A percentile compares a stretch with the other conserved stretches of the same genome.
Conservation (phyloP, 2,797 vertebrate genomes). For the Acipenser oxyrinchus region DNA sequence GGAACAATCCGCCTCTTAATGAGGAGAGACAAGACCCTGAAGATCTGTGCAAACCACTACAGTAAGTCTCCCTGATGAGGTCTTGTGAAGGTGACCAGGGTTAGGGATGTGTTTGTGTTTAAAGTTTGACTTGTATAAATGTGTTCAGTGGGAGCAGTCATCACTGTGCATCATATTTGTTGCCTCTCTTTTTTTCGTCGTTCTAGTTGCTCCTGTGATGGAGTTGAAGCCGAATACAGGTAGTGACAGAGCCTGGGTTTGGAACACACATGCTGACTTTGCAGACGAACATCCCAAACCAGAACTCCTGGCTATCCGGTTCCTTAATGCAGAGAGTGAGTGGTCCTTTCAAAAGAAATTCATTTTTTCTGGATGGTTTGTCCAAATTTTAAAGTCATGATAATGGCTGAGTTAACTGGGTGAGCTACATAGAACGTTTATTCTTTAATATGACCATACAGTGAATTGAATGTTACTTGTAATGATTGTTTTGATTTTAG, state of each 20-base stretch:
- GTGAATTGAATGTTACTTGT: not conserved
- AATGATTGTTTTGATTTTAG: not conserved
- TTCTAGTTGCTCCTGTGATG: slow-evolving; percentile 81
- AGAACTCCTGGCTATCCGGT: slow-evolving; percentile 89
- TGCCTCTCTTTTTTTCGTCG: slow-evolving; percentile 9
- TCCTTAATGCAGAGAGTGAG: slow-evolving; percentile 97
- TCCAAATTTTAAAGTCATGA: too few relatives aligned
- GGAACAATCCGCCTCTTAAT: slow-evolving; percentile 92
- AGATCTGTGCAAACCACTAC: slow-evolving; percentile 74
- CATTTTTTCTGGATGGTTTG: not conserved
- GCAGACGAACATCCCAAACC: slow-evolving; percentile 92
- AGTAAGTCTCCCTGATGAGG: slow-evolving; percentile 46
- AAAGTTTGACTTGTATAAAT: not conserved
- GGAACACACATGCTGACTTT: slow-evolving; percentile 97
- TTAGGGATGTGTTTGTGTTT: not conserved
- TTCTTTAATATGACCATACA: not conserved
- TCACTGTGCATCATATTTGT: slow-evolving; percentile 5
- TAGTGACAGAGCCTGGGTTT: slow-evolving; percentile 96
- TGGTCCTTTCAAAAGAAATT: slow-evolving; percentile 14
- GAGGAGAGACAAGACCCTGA: slow-evolving; percentile 87
- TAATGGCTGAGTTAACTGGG: not conserved
- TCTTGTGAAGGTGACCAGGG: not conserved
- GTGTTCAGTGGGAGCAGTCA: too few relatives aligned
- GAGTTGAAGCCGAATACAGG: slow-evolving; percentile 93
- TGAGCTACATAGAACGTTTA: too few relatives aligned